Evolutionary conservation across 2,113 vertebrate genomes (phyloP).

Genomic region (Pelecanus crispus): DNA sequence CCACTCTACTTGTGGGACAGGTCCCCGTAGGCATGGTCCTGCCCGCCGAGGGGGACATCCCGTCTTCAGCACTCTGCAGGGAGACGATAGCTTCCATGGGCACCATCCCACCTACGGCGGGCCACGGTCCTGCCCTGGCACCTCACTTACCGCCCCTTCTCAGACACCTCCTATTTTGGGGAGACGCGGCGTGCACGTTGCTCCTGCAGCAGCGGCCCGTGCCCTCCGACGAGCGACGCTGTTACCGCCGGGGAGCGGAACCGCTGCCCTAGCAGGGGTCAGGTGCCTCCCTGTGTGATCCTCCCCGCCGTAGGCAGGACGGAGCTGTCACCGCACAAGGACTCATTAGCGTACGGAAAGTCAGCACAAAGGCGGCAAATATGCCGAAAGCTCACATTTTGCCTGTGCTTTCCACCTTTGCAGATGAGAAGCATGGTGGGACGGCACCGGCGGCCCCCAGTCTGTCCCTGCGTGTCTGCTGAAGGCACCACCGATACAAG

Average conservation of each 20-base stretch:
- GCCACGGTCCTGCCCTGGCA: too few relatives aligned
- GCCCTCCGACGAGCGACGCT: background rate
- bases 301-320: background rate
- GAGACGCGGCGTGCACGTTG: fast-evolving
- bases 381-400: background rate
- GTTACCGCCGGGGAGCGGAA: background rate
- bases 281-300: background rate
- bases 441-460: background rate
- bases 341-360: background rate
- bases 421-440: background rate
- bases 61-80: background rate
- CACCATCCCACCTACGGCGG: background rate
- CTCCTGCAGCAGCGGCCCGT: background rate
- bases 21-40: background rate
- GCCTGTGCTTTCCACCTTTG: background rate
- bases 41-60: background rate
- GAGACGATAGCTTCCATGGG: background rate
- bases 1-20: background rate
- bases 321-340: background rate
- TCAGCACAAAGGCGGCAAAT: background rate
- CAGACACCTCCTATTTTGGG: fast-evolving
- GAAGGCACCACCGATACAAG: background rate
- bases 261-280: background rate
- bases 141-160: background rate
- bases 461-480: background rate